Evolutionary conservation across 2,113 vertebrate species (phyloP).

Genomic region (Genyomyrus donnyi): DNA sequence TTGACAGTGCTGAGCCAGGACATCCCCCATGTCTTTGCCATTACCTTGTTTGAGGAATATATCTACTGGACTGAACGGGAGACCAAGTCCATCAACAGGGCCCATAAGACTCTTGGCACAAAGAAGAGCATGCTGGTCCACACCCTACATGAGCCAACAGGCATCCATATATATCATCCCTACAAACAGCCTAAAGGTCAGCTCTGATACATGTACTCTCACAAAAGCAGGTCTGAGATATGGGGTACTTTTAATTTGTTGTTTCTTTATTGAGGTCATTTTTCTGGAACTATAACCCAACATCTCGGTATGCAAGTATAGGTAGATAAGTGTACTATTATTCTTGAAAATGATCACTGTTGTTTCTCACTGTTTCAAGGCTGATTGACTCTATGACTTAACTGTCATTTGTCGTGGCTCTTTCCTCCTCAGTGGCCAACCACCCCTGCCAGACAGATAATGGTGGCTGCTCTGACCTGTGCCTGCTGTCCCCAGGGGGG

Average conservation of each 20-base stretch:
- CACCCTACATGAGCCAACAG: constrained; percentile 92
- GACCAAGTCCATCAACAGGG: constrained; percentile 92
- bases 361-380: neutral
- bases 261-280: neutral
- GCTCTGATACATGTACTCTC: constrained; percentile 4
- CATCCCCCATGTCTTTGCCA: constrained; percentile 93
- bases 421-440: constrained; percentile 66
- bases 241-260: neutral
- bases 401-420: neutral
- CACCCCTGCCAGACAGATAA: constrained; percentile 88
- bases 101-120: constrained; percentile 82
- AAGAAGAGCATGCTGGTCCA: constrained; percentile 85
- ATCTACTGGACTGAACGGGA: constrained; percentile 99
- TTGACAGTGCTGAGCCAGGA: constrained; percentile 81
- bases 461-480: constrained; percentile 89
- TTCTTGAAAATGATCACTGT: neutral
- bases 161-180: constrained; percentile 89
- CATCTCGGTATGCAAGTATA: neutral
- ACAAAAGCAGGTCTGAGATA: neutral
- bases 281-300: neutral
- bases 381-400: neutral
- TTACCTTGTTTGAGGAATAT: constrained; percentile 93
- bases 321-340: neutral
- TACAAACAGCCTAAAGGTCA: constrained; percentile 80
- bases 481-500: constrained; percentile 81